Percentiles rank a stretch among this genome's conserved stretches.
Evolutionary conservation across 2,797 vertebrate species (phyloP).

Genomic region (Anguilla megastoma): DNA sequence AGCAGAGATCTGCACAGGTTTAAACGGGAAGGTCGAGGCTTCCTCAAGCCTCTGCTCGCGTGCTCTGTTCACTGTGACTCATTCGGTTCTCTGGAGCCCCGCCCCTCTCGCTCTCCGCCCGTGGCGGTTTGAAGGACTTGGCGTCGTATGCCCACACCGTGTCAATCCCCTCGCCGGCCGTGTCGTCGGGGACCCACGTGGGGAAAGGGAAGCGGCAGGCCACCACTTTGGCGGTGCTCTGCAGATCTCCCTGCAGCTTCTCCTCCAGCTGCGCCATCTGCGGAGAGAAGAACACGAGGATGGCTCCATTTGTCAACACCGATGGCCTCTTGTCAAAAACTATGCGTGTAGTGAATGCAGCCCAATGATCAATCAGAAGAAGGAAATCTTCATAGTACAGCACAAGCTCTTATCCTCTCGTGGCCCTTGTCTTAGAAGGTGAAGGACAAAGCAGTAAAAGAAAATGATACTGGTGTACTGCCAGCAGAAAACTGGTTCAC

Average conservation of each 20-base stretch:
- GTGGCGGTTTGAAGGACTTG: constrained; percentile 60
- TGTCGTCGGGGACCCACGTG: constrained; percentile 80
- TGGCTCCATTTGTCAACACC: background rate
- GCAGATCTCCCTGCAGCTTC: constrained; percentile 84
- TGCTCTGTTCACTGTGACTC: constrained; percentile 14
- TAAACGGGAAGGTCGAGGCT: background rate
- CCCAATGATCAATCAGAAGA: background rate
- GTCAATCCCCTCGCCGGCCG: constrained; percentile 84
- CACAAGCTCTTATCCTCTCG: background rate
- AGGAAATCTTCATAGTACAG: background rate
- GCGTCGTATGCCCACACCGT: constrained; percentile 89
- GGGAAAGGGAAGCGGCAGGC: constrained; percentile 97
- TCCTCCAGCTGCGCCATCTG: constrained; percentile 89
- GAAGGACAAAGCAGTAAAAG: background rate
- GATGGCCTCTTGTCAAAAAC: background rate
- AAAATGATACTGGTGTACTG: background rate
- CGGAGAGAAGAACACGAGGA: constrained; percentile 44
- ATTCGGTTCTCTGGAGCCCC: background rate
- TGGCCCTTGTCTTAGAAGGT: background rate
- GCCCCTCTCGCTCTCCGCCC: constrained; percentile 2
- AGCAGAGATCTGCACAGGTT: background rate
- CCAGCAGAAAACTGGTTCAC: background rate
- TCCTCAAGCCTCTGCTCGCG: background rate
- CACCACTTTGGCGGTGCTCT: constrained; percentile 78
- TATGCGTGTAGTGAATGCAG: background rate